phyloP scores from a whole-genome alignment of 2,888 invertebrate genomes.

The Strigamia crassipes region DNA sequence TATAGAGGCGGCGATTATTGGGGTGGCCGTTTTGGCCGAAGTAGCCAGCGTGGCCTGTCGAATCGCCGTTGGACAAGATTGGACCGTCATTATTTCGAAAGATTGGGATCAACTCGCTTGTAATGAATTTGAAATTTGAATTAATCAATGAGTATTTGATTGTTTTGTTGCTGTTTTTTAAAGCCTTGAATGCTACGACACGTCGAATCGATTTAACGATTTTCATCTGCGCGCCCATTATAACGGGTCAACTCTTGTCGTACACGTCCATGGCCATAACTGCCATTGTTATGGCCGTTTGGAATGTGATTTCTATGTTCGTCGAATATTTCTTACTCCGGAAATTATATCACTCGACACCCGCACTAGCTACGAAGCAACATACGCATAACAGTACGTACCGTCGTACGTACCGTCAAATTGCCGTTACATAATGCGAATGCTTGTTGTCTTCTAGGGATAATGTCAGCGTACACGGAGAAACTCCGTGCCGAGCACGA shows the following conservation, averaged over 20 bases:
- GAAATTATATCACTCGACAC: slow-evolving; percentile 59
- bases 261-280: slow-evolving; percentile 53
- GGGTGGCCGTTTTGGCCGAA: slow-evolving; percentile 58
- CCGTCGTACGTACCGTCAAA: too few species aligned
- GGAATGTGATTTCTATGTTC: slow-evolving; percentile 62
- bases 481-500: neutral
- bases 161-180: slow-evolving; percentile 52
- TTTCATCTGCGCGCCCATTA: slow-evolving; percentile 61
- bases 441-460: too few species aligned
- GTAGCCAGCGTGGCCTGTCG: slow-evolving; percentile 59
- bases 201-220: slow-evolving; percentile 62
- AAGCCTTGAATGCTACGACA: slow-evolving; percentile 62
- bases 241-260: slow-evolving; percentile 62
- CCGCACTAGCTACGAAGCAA: slow-evolving; percentile 54
- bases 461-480: neutral
- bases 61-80: slow-evolving; percentile 61
- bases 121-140: slow-evolving; percentile 50
- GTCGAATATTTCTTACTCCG: slow-evolving; percentile 61
- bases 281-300: slow-evolving; percentile 55
- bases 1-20: slow-evolving; percentile 54
- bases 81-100: slow-evolving; percentile 61
- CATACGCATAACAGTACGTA: too few species aligned
- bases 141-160: too few species aligned
- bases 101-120: slow-evolving; percentile 59
- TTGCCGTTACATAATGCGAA: too few species aligned